phyloP scores from a whole-genome alignment of 2,888 invertebrate species.

The Scotopteryx bipunctaria region DNA sequence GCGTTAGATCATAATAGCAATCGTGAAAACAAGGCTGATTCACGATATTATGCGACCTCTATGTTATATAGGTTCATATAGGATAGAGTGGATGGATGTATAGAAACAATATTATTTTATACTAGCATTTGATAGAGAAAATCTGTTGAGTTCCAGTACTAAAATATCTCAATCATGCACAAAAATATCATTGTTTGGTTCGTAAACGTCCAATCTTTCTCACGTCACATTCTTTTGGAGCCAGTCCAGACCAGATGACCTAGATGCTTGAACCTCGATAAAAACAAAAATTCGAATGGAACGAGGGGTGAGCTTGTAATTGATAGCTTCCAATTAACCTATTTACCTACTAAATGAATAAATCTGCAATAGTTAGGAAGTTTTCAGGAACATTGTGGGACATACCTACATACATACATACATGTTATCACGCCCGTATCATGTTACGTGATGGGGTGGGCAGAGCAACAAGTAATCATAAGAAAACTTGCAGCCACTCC shows the following conservation, averaged over 20 bases:
- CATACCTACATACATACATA: too few species aligned
- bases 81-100: too few species aligned
- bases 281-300: slow-evolving; percentile 53
- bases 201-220: slow-evolving; percentile 53
- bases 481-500: too few species aligned
- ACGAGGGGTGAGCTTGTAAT: slow-evolving; percentile 41
- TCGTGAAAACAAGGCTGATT: too few species aligned
- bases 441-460: too few species aligned
- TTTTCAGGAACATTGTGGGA: background rate
- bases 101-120: too few species aligned
- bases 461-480: too few species aligned
- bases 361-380: background rate
- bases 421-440: too few species aligned
- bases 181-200: slow-evolving; percentile 25
- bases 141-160: background rate
- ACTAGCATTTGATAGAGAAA: too few species aligned
- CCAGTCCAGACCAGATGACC: slow-evolving; percentile 78
- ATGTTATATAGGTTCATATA: too few species aligned
- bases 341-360: slow-evolving; percentile 18
- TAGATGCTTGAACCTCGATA: slow-evolving; percentile 58
- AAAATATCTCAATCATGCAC: background rate
- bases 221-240: slow-evolving; percentile 69
- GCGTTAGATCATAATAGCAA: too few species aligned
- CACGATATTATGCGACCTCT: too few species aligned
- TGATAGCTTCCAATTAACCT: slow-evolving; percentile 33